Evolutionary conservation across 2,888 invertebrate species (phyloP).

Genomic region (Sesia apiformis): DNA sequence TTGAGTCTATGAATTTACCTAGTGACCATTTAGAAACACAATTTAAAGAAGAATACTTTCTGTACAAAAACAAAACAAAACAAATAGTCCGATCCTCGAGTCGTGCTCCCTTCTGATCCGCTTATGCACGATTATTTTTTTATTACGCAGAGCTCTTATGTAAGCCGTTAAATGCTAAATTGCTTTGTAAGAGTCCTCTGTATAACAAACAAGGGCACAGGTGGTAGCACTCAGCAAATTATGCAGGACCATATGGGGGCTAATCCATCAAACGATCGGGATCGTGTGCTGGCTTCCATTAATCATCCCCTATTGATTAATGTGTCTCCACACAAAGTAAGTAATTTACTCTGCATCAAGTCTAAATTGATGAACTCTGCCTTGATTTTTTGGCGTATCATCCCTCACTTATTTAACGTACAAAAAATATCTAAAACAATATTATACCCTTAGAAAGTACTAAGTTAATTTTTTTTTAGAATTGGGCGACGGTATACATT

Average conservation of each 20-base stretch:
- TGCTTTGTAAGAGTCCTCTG: background rate
- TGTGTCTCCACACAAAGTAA: slow-evolving; percentile 63
- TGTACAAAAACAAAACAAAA: background rate
- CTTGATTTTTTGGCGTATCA: slow-evolving; percentile 34
- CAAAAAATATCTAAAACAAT: too few species aligned
- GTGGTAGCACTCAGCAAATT: slow-evolving; percentile 62
- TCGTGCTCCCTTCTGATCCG: background rate
- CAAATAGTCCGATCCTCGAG: background rate
- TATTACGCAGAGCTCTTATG: background rate
- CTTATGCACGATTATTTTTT: background rate
- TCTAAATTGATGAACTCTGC: slow-evolving; percentile 38
- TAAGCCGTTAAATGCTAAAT: background rate
- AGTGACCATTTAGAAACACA: too few species aligned
- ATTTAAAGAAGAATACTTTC: background rate
- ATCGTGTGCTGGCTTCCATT: slow-evolving; percentile 55
- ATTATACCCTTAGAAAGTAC: too few species aligned
- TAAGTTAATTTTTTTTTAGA: too few species aligned
- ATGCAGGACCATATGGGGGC: slow-evolving; percentile 67
- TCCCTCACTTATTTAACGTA: background rate
- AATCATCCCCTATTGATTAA: slow-evolving; percentile 72
- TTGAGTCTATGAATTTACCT: too few species aligned
- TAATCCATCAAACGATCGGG: slow-evolving; percentile 69
- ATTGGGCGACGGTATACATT: too few species aligned
- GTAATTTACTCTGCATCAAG: slow-evolving; percentile 47
- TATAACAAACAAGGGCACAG: slow-evolving; percentile 40